These are phyloP conservation scores for Vanessa atalanta DNA, from an alignment of 1,140 invertebrate genomes.

Conservation along the genomic window DNA sequence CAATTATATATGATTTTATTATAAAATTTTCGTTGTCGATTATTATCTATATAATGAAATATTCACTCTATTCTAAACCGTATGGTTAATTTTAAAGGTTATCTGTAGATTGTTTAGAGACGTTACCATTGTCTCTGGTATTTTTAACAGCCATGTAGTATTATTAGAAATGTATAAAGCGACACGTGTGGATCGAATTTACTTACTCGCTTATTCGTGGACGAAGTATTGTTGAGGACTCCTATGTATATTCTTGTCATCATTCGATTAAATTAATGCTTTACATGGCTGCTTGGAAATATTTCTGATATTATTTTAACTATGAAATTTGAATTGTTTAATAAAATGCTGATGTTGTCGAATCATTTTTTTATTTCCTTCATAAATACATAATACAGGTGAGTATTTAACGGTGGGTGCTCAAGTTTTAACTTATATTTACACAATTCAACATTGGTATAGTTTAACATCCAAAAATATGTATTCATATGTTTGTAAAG, in stretches of 20 bases:
- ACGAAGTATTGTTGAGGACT: too few species aligned
- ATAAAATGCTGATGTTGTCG: conserved; percentile 25
- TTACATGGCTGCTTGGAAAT: conserved; percentile 2
- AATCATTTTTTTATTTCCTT: conserved; percentile 37
- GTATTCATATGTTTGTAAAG: background rate
- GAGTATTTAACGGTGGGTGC: conserved; percentile 59
- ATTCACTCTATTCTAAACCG: background rate
- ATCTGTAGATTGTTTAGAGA: conserved; percentile 4
- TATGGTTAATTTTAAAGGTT: conserved; percentile 10
- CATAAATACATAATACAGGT: conserved; percentile 58
- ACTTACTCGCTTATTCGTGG: background rate
- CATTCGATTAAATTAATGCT: background rate
- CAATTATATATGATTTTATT: conserved; percentile 29
- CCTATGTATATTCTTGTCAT: too few species aligned
- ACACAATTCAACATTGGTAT: conserved; percentile 31
- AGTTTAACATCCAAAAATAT: conserved; percentile 7
- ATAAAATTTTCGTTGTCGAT: conserved; percentile 18
- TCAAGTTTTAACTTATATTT: conserved; percentile 38
- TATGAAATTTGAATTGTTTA: conserved; percentile 15
- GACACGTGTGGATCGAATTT: background rate
- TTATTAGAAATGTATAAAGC: background rate
- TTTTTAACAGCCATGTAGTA: background rate
- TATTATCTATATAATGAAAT: conserved; percentile 14
- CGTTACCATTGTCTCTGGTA: conserved; percentile 1
- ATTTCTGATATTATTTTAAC: conserved; percentile 10